Conservation (phyloP, 2,797 vertebrate species). For the Lateolabrax maculatus region DNA sequence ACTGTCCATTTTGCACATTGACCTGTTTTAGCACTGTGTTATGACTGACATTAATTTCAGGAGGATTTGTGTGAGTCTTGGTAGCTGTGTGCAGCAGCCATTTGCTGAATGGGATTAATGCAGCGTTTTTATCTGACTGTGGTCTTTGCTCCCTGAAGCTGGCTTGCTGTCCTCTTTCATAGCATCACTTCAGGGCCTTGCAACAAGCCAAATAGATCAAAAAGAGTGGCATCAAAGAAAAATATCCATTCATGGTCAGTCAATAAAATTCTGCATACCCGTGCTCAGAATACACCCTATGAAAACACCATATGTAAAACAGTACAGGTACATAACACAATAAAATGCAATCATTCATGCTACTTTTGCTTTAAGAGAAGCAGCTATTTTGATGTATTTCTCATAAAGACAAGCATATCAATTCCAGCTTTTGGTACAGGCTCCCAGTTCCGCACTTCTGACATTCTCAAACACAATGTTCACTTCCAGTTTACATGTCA, state of each 20-base stretch:
- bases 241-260: neutral
- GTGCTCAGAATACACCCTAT: neutral
- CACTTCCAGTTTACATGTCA: neutral
- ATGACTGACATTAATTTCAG: constrained; percentile 28
- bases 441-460: neutral
- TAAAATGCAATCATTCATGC: neutral
- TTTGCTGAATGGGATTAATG: constrained; percentile 47
- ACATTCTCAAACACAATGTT: neutral
- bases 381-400: neutral
- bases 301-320: neutral
- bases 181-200: constrained; percentile 34
- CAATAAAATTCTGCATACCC: neutral
- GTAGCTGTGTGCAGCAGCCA: constrained; percentile 16
- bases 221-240: constrained; percentile 32
- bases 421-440: neutral
- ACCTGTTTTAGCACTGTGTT: constrained; percentile 7
- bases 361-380: neutral
- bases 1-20: constrained; percentile 19
- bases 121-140: constrained; percentile 28
- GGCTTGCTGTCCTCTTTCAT: constrained; percentile 24
- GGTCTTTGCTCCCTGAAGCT: constrained; percentile 51
- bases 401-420: neutral
- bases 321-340: neutral
- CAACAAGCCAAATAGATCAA: constrained; percentile 46
- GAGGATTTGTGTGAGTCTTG: constrained; percentile 39